Conservation (phyloP, 2,888 invertebrate genomes). For the Drosophila mayaguana region DNA sequence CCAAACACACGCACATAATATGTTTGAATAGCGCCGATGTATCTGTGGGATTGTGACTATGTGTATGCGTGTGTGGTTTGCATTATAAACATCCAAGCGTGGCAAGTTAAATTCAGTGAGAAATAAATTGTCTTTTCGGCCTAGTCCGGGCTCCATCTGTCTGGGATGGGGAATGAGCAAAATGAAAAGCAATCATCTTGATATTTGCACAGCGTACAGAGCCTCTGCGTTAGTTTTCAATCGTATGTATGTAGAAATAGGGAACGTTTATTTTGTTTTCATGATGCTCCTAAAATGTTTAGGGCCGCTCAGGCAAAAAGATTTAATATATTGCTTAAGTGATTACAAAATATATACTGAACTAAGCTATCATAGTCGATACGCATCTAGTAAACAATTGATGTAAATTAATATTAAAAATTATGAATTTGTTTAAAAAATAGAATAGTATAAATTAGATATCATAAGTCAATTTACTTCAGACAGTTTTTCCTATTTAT, state of each 20-base stretch:
- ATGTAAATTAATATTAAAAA: not conserved
- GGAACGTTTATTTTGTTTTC: constrained; percentile 40
- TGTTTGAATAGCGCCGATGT: constrained; percentile 31
- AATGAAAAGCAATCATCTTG: constrained; percentile 71
- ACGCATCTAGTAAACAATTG: not conserved
- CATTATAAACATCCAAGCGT: constrained; percentile 68
- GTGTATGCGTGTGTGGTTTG: constrained; percentile 32
- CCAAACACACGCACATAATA: constrained; percentile 36
- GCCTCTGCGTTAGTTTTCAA: constrained; percentile 52
- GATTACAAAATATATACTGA: not conserved
- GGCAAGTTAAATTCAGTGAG: constrained; percentile 63
- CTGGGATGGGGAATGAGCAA: constrained; percentile 44
- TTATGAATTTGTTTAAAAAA: too few relatives aligned
- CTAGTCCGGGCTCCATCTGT: constrained; percentile 5
- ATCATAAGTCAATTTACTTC: not conserved
- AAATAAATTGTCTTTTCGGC: constrained; percentile 55
- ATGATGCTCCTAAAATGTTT: constrained; percentile 39
- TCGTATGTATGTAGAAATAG: constrained; percentile 10
- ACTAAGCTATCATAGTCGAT: not conserved
- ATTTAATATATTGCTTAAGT: constrained; percentile 4
- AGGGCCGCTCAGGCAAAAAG: constrained; percentile 2
- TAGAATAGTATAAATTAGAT: not conserved
- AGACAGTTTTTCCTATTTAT: not conserved
- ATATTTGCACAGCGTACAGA: constrained; percentile 62
- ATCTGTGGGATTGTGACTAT: constrained; percentile 9